Conservation (phyloP, 1,140 invertebrate species). For the Capitella teleta region DNA sequence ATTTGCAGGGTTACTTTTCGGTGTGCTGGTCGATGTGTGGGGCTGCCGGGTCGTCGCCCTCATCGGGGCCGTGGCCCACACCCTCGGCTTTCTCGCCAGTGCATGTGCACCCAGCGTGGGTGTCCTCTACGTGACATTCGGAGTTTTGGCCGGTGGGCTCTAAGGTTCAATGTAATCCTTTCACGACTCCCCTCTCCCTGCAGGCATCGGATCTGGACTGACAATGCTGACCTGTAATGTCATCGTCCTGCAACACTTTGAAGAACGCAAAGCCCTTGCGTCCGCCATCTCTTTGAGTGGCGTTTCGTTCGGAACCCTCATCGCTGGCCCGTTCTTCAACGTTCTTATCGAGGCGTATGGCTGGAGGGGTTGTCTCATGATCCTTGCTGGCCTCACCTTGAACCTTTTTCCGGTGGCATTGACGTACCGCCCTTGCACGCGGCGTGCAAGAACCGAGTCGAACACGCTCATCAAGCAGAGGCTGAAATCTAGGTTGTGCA, state of each 20-base stretch:
- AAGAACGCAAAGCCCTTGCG: conserved; percentile 4
- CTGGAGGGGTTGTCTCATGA: conserved; percentile 2
- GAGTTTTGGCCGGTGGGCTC: neutral
- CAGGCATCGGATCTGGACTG: conserved; percentile 7
- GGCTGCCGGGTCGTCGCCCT: no score
- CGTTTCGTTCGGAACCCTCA: conserved; percentile 7
- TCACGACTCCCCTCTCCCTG: neutral
- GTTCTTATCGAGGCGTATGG: neutral
- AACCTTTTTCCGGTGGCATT: no score
- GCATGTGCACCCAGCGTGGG: no score
- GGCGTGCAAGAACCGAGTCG: no score
- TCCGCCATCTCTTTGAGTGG: conserved; percentile 2
- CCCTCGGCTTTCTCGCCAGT: no score
- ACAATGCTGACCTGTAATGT: conserved; percentile 3
- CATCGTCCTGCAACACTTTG: conserved; percentile 8
- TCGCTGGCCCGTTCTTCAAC: neutral
- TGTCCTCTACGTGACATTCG: neutral
- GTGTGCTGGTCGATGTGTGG: no score
- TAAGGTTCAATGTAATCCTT: neutral
- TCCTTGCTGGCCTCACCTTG: conserved; percentile 2
- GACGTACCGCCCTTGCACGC: no score
- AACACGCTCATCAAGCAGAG: no score
- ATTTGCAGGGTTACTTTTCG: no score
- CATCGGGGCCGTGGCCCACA: no score
- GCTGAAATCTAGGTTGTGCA: no score